phyloP scores from a whole-genome alignment of 2,888 invertebrate species.

The Heliconius aoede region DNA sequence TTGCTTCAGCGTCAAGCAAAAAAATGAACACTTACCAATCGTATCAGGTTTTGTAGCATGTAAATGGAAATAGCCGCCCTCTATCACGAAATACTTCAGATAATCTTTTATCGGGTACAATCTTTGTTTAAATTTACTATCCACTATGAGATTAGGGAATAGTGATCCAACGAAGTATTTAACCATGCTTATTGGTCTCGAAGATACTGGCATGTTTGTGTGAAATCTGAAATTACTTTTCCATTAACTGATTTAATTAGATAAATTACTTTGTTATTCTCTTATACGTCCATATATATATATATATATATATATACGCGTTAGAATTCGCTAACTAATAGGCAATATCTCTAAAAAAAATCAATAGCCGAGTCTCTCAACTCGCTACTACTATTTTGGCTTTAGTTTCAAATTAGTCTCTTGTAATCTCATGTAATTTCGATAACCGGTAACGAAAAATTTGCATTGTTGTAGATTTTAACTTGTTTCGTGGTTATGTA shows the following conservation, averaged over 20 bases:
- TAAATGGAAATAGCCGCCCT: constrained; percentile 87
- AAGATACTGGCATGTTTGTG: constrained; percentile 85
- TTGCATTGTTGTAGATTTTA: not conserved
- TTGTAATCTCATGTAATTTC: not conserved
- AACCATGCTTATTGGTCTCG: constrained; percentile 60
- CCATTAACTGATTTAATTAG: not conserved
- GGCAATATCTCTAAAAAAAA: not conserved
- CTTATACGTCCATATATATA: too few relatives aligned
- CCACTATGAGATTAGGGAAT: constrained; percentile 78
- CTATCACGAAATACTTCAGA: constrained; percentile 65
- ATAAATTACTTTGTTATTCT: not conserved
- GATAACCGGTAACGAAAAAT: not conserved
- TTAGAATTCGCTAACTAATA: not conserved
- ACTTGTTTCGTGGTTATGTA: not conserved
- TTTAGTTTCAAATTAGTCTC: not conserved
- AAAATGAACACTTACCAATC: constrained; percentile 81
- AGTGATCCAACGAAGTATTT: constrained; percentile 77
- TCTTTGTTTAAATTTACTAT: constrained; percentile 68
- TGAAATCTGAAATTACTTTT: constrained; percentile 83
- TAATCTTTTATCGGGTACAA: constrained; percentile 79
- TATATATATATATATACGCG: not conserved
- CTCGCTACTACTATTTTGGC: not conserved
- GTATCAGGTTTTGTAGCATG: constrained; percentile 94
- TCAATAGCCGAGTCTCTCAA: not conserved
- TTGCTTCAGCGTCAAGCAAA: not conserved